phyloP scores from a whole-genome alignment of 2,888 invertebrate genomes.

The Holacanthella duospinosa region DNA sequence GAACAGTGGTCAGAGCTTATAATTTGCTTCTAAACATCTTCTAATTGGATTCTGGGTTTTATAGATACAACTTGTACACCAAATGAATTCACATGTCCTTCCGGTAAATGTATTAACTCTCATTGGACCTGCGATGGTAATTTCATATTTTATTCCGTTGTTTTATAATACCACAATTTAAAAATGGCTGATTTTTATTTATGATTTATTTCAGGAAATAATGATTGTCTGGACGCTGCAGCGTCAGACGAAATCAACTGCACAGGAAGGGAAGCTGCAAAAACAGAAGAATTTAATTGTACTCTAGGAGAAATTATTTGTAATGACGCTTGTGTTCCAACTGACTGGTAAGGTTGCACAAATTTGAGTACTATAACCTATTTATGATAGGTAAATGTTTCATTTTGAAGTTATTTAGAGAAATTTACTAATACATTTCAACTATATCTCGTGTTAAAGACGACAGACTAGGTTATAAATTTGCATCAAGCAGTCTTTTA shows the following conservation, averaged over 20 bases:
- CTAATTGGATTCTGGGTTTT: neutral
- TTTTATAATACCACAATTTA: neutral
- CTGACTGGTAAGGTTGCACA: neutral
- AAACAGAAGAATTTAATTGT: neutral
- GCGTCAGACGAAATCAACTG: conserved; percentile 70
- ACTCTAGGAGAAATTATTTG: neutral
- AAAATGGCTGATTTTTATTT: neutral
- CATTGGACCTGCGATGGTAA: conserved; percentile 67
- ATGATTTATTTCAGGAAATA: conserved; percentile 46
- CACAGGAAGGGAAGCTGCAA: conserved; percentile 40
- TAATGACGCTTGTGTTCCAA: neutral
- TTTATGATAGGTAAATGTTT: too few species aligned
- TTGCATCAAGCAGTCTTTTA: too few species aligned
- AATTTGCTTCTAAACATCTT: too few species aligned
- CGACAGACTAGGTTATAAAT: too few species aligned
- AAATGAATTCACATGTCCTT: conserved; percentile 85
- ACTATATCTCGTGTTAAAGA: too few species aligned
- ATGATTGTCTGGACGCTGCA: conserved; percentile 78
- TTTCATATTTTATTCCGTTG: conserved; percentile 19
- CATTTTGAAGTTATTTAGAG: too few species aligned
- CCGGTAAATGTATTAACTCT: conserved; percentile 76
- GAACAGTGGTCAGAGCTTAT: neutral
- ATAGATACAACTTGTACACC: conserved; percentile 80
- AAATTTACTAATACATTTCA: too few species aligned
- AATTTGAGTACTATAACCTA: too few species aligned